Base-by-base conservation (phyloP, 53 echinoderm and acorn worm genomes). In the Stichopus horrens region DNA sequence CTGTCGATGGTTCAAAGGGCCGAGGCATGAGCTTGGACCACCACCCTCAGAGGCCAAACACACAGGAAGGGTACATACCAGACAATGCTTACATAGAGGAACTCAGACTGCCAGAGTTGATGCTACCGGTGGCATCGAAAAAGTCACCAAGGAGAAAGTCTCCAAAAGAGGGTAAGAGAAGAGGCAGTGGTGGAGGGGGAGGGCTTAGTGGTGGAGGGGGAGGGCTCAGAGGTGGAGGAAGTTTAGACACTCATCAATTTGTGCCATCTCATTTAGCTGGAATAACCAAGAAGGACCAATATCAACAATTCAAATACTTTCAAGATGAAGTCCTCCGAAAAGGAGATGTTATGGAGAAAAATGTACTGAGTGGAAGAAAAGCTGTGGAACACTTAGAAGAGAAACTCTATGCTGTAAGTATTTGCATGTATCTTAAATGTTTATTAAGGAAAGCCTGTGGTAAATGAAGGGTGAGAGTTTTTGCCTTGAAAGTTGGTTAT, bases 251-350 rank as follows among this genome's bases (percentile, higher is more conserved):
- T 71, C 95, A 95, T 63, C 92, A 94, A 52, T 98, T 98, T 92
- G 80, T 95, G 5, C 91, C 94, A 76, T 92, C 91, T 9, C 95
- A 96, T 57, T 91, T 98, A 22, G 90, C 93, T 54, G 98, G 93
- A 18, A 93, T 98, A 4, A 98, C 98, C 14, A 98, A 98, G 86
- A 94, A 91, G 55, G 98, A 98, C 77, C 98, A 98, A 76, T 95
- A 94, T 52, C 86, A 89, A 22, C 91, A 92, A 54, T 96, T 98
- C 67, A 71, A 90, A 76, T 91, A 94, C 65, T 98, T 98, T 87
- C 93, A 98, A 87, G 94, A 91, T 58, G 81, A 94, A 58, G 91
- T 98, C 5, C 83, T 98, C 53, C 92, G 91, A 87, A 94, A 74
- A 81, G 89, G 92, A 8, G 98, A 98, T 56, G 92, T 91, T 88